Evolutionary conservation across 2,113 vertebrate species (phyloP).

Genomic region (Panthera leo): DNA sequence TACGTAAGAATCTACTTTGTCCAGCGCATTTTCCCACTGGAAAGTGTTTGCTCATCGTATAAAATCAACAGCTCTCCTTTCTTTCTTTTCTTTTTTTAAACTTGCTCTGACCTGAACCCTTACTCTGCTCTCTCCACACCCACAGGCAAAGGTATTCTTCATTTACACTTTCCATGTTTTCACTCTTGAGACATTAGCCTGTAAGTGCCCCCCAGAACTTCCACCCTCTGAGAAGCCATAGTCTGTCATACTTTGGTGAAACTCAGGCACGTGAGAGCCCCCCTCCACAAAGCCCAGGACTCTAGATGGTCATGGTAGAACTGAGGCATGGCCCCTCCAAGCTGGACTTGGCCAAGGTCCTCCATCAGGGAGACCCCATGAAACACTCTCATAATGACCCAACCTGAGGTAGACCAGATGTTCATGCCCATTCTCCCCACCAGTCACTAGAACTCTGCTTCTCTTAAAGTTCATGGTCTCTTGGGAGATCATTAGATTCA

Average conservation of each 20-base stretch:
- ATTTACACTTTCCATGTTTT: not conserved
- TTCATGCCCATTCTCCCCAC: not conserved
- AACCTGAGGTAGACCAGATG: constrained; percentile 16
- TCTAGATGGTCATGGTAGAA: fast-evolving
- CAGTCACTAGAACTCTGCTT: not conserved
- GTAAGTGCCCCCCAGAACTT: not conserved
- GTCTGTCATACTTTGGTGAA: not conserved
- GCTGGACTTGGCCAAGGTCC: not conserved
- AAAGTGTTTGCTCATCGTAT: not conserved
- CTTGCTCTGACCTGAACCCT: not conserved
- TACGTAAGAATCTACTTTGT: not conserved
- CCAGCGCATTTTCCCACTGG: not conserved
- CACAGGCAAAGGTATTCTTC: not conserved
- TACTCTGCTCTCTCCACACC: not conserved
- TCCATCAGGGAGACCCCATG: not conserved
- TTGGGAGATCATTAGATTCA: not conserved
- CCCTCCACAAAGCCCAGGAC: not conserved
- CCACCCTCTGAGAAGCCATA: not conserved
- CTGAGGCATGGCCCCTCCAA: not conserved
- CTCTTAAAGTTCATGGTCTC: not conserved
- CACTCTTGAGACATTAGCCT: not conserved
- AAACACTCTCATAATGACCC: not conserved
- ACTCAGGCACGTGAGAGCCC: not conserved
- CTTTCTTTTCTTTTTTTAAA: not conserved
- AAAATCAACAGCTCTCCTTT: no score